Base-by-base conservation (phyloP, 1,140 invertebrate genomes). In the Rhyzopertha dominica region DNA sequence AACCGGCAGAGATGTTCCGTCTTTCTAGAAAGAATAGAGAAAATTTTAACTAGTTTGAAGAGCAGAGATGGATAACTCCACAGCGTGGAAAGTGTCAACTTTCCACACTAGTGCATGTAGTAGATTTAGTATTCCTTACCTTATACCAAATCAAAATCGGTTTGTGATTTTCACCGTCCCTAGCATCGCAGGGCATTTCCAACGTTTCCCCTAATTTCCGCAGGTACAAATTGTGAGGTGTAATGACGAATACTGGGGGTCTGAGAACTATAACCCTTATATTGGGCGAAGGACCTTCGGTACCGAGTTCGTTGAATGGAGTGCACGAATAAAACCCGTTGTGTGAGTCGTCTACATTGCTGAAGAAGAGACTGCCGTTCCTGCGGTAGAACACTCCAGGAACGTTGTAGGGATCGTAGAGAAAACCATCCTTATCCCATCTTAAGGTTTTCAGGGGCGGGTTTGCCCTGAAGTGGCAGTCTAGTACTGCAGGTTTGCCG, bases 371-470 rank as follows among this genome's bases (percentile, higher is more conserved):
- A 51, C 90, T 93, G 23, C 90, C 90, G 65, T 95, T 95, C 54
- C 81, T 75, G 49, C 87, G 78, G 56, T 85, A 87, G 56, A 87
- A 86, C 0, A 92, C 86, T 10, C 87, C 89, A 35, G 81, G 87
- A 16, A 90, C 87, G 59, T 92, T 89, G 66, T 90, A 90, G 1
- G 90, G 88, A 66, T 95, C 90, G 61, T 91, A 93, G 0, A 93
- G 77, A 56, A 92, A 87, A 13, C 88, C 89, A 65, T 95, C 90
- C 67, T 94, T 92, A 61, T 90, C 90, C 94, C 95, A 97, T 35
- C 87, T 81, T 14, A 95, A 73, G 63, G 91, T 90, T n/a, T 87
- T 89, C 39, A 95, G 71, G 2, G 90, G 86, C 12, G 94, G 95
- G 74, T 95, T 96, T 0, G 92, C 87, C 55, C 90, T 80, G 54